Evolutionary conservation across 1,140 invertebrate species (phyloP).

Genomic region (Drosophila auraria): DNA sequence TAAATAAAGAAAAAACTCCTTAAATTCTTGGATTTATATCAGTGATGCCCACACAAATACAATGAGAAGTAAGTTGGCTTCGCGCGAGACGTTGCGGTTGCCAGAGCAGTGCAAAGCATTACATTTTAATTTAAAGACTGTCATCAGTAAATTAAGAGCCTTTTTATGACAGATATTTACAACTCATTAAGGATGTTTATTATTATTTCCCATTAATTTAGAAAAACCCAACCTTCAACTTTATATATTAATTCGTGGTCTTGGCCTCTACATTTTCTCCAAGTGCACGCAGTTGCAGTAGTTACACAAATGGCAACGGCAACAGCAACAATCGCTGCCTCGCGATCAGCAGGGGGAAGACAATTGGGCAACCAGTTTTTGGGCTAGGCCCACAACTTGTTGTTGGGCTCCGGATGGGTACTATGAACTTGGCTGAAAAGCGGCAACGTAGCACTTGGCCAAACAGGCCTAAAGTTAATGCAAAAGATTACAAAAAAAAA

Average conservation of each 20-base stretch:
- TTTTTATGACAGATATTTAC: too few relatives aligned
- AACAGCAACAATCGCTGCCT: slow-evolving; percentile 37
- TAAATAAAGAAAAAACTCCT: too few relatives aligned
- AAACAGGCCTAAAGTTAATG: slow-evolving; percentile 31
- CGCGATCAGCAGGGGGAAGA: slow-evolving; percentile 47
- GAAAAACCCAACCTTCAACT: background rate
- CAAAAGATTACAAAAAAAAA: background rate
- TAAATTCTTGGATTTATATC: too few relatives aligned
- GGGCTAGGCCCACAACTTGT: slow-evolving; percentile 51
- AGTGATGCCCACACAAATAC: too few relatives aligned
- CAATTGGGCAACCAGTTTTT: slow-evolving; percentile 59
- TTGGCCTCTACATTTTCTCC: background rate
- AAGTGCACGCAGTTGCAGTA: slow-evolving; percentile 19
- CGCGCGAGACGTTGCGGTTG: too few relatives aligned
- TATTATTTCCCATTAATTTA: background rate
- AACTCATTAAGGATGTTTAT: background rate
- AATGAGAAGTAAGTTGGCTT: too few relatives aligned
- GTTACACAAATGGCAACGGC: slow-evolving; percentile 29
- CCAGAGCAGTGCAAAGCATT: too few relatives aligned
- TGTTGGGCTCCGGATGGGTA: slow-evolving; percentile 40
- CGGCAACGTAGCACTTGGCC: slow-evolving; percentile 53
- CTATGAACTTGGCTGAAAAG: slow-evolving; percentile 68
- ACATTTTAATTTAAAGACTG: background rate
- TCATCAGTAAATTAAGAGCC: background rate
- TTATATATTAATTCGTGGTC: too few relatives aligned